Conservation (phyloP, 1,140 invertebrate genomes). For the Cecropterus lyciades region DNA sequence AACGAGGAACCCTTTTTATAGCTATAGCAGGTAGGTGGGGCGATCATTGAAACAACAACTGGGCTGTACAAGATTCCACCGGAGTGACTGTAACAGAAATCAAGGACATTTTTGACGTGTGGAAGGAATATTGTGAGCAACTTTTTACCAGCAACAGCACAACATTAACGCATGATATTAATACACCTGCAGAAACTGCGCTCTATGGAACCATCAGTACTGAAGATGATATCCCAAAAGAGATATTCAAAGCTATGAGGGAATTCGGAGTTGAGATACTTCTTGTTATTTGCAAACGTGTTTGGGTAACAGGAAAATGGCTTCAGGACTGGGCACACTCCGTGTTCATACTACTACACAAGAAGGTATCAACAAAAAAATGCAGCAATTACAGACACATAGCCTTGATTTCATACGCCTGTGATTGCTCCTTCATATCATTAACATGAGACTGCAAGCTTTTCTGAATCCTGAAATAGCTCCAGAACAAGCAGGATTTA, state of each 20-base stretch:
- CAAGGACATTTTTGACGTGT: too few species aligned
- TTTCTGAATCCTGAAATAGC: conserved; percentile 19
- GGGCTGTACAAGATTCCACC: too few species aligned
- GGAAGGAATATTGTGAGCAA: too few species aligned
- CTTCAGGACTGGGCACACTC: background rate
- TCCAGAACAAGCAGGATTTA: conserved; percentile 31
- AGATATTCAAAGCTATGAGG: background rate
- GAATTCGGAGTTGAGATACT: background rate
- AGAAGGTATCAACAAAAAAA: conserved; percentile 1
- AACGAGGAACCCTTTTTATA: too few species aligned
- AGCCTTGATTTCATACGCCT: background rate
- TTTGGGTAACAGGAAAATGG: background rate
- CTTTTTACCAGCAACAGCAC: too few species aligned
- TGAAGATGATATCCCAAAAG: background rate
- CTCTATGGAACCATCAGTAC: too few species aligned
- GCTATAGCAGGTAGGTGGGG: too few species aligned
- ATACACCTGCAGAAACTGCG: too few species aligned
- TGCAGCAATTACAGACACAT: background rate
- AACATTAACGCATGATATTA: too few species aligned
- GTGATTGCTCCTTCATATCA: background rate
- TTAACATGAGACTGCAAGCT: conserved; percentile 11
- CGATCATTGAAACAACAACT: too few species aligned
- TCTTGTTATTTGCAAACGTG: background rate
- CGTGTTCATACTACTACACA: background rate
- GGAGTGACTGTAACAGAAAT: too few species aligned